These are phyloP conservation scores for Daphoenositta chrysoptera DNA, from an alignment of 2,113 vertebrate genomes.

Conservation along the genomic window DNA sequence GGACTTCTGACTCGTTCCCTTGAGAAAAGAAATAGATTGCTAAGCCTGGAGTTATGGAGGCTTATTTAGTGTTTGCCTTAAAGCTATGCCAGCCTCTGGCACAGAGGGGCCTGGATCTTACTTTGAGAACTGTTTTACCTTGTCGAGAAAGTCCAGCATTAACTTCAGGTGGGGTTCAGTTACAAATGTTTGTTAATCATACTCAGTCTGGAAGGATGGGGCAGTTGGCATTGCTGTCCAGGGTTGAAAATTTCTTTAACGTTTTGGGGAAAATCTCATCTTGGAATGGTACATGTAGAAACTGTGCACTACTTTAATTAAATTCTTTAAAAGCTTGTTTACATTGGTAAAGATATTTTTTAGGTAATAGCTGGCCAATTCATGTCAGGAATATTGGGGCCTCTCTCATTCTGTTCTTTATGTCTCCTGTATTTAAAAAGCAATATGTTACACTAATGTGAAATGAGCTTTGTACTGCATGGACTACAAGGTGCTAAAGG, in stretches of 20 bases:
- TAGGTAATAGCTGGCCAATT: background rate
- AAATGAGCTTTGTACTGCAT: background rate
- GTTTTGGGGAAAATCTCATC: background rate
- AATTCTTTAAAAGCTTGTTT: background rate
- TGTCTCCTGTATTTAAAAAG: background rate
- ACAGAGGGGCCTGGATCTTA: background rate
- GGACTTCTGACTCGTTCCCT: background rate
- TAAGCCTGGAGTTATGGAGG: background rate
- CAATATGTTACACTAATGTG: background rate
- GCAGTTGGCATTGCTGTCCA: background rate
- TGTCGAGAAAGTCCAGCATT: background rate
- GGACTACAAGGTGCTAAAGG: background rate
- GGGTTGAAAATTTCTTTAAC: background rate
- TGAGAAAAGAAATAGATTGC: background rate
- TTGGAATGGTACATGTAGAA: background rate
- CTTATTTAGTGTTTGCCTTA: background rate
- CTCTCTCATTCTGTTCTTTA: background rate
- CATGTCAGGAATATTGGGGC: background rate
- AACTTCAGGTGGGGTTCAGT: background rate
- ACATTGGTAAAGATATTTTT: background rate
- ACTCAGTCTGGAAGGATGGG: background rate
- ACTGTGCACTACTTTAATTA: background rate
- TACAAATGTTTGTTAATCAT: fast-evolving
- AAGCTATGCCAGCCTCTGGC: background rate
- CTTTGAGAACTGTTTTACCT: background rate